phyloP scores from a whole-genome alignment of 2,797 vertebrate species.

The Dipus sagitta region DNA sequence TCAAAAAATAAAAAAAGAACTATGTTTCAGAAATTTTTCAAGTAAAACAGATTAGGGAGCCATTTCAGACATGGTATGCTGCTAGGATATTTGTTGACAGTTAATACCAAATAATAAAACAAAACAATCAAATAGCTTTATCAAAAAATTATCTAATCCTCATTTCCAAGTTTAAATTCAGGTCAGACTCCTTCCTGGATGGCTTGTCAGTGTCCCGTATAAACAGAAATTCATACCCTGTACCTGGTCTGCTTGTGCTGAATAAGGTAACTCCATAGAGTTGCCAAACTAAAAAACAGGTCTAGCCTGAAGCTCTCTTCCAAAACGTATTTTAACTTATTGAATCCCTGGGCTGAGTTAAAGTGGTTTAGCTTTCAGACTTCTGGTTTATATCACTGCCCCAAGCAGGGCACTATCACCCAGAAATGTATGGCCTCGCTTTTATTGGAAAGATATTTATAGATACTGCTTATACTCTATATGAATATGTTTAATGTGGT shows the following conservation, averaged over 20 bases:
- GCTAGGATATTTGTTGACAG: background rate
- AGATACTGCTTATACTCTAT: constrained; percentile 65
- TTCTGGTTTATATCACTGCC: constrained; percentile 78
- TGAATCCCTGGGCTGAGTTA: constrained; percentile 76
- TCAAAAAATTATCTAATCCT: background rate
- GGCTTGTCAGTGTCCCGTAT: constrained; percentile 28
- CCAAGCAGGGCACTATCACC: constrained; percentile 72
- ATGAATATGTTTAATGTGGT: constrained; percentile 74
- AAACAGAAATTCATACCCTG: constrained; percentile 46
- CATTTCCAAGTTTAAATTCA: constrained; percentile 44
- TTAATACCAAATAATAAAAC: constrained; percentile 34
- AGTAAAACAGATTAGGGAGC: background rate
- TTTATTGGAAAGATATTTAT: constrained; percentile 84
- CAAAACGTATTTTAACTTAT: constrained; percentile 80
- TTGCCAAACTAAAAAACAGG: constrained; percentile 72
- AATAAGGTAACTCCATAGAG: constrained; percentile 70
- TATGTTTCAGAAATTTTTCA: background rate
- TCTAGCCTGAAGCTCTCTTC: constrained; percentile 78
- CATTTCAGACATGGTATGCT: background rate
- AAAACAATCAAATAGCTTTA: background rate
- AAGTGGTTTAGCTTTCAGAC: constrained; percentile 82
- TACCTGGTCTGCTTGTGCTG: constrained; percentile 55
- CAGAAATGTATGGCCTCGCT: constrained; percentile 73
- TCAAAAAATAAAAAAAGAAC: background rate
- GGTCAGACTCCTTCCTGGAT: background rate